phyloP scores from a whole-genome alignment of 2,888 invertebrate species.

The Glaucopsyche alexis region DNA sequence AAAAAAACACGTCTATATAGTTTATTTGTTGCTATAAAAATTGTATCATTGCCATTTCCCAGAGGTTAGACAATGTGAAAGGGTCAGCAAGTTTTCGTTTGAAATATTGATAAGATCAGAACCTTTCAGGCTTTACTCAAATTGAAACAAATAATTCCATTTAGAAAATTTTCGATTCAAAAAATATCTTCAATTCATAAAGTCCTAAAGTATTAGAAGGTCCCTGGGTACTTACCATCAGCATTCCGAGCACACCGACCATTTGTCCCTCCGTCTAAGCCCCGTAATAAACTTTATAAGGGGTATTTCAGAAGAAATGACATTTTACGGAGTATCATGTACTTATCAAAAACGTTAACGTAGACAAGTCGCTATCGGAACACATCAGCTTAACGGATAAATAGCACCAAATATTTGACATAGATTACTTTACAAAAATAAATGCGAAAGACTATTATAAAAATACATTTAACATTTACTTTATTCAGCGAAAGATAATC shows the following conservation, averaged over 20 bases:
- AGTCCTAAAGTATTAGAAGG: background rate
- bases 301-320: background rate
- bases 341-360: background rate
- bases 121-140: background rate
- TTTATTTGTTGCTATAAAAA: no score
- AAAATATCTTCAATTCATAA: background rate
- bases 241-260: slow-evolving; percentile 1
- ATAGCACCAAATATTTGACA: background rate
- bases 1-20: no score
- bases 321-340: slow-evolving; percentile 3
- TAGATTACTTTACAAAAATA: no score
- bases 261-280: slow-evolving; percentile 5
- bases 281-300: slow-evolving; percentile 26
- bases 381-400: background rate
- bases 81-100: background rate
- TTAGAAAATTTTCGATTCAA: background rate
- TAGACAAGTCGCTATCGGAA: background rate
- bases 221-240: background rate
- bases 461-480: no score
- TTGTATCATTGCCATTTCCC: background rate
- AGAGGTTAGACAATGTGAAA: slow-evolving; percentile 1
- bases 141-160: slow-evolving; percentile 1
- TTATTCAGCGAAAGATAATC: no score
- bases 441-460: no score
- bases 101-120: slow-evolving; percentile 1